These are phyloP conservation scores for Ictalurus furcatus DNA, from an alignment of 2,113 vertebrate genomes.

Conservation along the genomic window DNA sequence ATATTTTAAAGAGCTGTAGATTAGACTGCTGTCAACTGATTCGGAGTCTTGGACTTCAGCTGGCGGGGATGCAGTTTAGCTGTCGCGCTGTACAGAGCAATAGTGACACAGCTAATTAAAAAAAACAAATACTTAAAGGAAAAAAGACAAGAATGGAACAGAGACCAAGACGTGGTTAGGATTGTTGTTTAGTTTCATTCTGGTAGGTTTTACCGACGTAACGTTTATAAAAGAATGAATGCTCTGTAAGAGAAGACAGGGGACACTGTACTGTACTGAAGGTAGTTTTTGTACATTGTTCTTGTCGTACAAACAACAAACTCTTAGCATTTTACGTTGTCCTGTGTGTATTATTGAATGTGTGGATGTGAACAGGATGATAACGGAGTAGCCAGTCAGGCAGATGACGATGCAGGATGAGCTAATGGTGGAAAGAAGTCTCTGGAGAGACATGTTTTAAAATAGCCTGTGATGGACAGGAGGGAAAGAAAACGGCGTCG, in stretches of 20 bases:
- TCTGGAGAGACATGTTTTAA: background rate
- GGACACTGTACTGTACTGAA: background rate
- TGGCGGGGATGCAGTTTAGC: background rate
- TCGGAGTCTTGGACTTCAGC: background rate
- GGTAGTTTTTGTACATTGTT: background rate
- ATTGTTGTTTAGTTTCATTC: background rate
- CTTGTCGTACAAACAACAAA: background rate
- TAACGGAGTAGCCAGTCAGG: background rate
- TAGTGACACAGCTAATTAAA: background rate
- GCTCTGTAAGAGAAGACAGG: background rate
- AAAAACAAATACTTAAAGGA: background rate
- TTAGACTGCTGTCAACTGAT: background rate
- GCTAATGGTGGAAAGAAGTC: background rate
- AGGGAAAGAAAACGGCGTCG: background rate
- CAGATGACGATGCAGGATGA: background rate
- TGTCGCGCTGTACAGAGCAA: background rate
- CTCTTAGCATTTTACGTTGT: background rate
- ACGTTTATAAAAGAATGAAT: background rate
- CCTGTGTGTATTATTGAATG: background rate
- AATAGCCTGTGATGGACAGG: constrained; percentile 1
- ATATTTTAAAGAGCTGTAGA: background rate
- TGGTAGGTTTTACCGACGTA: background rate
- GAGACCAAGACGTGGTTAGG: background rate
- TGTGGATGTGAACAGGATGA: background rate
- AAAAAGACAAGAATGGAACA: background rate